Conservation (phyloP, 2,888 invertebrate genomes). For the Luperina testacea region DNA sequence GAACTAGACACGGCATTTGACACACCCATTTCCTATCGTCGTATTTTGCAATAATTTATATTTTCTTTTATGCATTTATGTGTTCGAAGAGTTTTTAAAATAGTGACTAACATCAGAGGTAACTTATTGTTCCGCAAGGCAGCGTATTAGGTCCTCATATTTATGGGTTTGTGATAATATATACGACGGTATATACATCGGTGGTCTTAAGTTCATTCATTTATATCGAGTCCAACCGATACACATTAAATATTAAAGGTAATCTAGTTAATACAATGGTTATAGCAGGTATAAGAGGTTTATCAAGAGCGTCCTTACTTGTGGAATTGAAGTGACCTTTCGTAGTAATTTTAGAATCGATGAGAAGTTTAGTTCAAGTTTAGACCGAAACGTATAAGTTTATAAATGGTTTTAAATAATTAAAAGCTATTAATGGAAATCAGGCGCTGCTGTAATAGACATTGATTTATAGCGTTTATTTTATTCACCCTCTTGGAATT, state of each 20-base stretch:
- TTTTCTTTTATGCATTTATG: no score
- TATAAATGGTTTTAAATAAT: conserved; percentile 13
- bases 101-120: not conserved
- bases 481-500: not conserved
- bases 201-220: not conserved
- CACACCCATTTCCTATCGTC: conserved; percentile 9
- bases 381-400: not conserved
- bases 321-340: conserved; percentile 31
- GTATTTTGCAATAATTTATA: not conserved
- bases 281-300: conserved; percentile 12
- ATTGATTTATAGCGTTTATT: not conserved
- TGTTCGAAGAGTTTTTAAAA: not conserved
- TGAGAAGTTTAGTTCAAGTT: conserved; percentile 36
- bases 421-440: conserved; percentile 3
- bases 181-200: not conserved
- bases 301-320: conserved; percentile 11
- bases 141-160: conserved; percentile 8
- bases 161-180: not conserved
- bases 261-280: not conserved
- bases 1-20: conserved; percentile 46
- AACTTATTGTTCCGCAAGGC: conserved; percentile 10
- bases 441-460: not conserved
- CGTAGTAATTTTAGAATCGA: conserved; percentile 24
- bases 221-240: not conserved
- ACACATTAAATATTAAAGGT: not conserved